Conservation (phyloP, 2,888 invertebrate species). For the Phaonia tiefii region DNA sequence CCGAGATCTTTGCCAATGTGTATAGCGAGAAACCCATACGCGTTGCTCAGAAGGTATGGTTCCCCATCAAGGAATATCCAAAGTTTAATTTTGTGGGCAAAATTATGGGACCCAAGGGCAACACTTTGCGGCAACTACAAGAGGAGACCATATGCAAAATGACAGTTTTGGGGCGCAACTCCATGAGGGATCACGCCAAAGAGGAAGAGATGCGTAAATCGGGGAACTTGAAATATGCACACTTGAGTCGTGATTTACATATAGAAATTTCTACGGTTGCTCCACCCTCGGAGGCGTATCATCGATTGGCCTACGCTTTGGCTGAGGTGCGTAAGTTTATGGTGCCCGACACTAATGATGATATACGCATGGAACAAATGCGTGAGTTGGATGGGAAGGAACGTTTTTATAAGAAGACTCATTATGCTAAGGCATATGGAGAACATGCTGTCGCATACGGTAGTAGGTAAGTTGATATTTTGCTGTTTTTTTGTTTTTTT, state of each 20-base stretch:
- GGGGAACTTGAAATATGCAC: constrained; percentile 94
- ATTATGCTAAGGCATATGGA: constrained; percentile 76
- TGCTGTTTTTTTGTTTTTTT: no score
- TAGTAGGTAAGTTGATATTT: constrained; percentile 72
- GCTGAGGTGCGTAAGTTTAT: constrained; percentile 90
- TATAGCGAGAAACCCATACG: constrained; percentile 79
- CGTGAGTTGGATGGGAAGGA: constrained; percentile 79
- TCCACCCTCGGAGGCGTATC: constrained; percentile 94
- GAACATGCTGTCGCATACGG: constrained; percentile 74
- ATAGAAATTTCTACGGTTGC: constrained; percentile 95
- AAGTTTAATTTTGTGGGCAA: constrained; percentile 96
- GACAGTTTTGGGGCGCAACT: constrained; percentile 95
- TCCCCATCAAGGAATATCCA: constrained; percentile 79
- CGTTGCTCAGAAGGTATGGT: constrained; percentile 78
- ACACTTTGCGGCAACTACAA: constrained; percentile 93
- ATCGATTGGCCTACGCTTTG: constrained; percentile 89
- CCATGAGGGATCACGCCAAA: constrained; percentile 96
- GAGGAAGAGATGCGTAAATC: constrained; percentile 94
- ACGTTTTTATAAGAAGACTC: constrained; percentile 77
- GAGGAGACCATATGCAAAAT: constrained; percentile 98
- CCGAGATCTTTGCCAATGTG: constrained; percentile 78
- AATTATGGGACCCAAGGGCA: constrained; percentile 95
- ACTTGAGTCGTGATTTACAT: constrained; percentile 94
- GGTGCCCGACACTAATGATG: constrained; percentile 85
- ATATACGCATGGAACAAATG: constrained; percentile 78